phyloP scores from a whole-genome alignment of 2,797 vertebrate genomes.

The Salmo trutta region DNA sequence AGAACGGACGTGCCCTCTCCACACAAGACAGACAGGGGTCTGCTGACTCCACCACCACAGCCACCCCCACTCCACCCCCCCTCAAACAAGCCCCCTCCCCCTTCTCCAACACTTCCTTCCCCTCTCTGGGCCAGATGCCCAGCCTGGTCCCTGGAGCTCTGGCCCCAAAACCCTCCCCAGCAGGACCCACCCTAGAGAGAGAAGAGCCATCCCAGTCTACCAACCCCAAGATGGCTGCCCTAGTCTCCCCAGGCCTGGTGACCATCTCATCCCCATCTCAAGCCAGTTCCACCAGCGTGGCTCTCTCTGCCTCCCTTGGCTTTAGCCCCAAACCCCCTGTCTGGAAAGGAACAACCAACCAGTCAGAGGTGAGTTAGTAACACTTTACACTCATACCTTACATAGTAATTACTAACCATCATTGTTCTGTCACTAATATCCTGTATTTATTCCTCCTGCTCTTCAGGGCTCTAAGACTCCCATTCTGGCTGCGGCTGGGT shows the following conservation, averaged over 20 bases:
- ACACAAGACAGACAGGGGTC: slow-evolving; percentile 80
- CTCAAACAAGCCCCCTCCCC: slow-evolving; percentile 83
- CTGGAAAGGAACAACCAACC: slow-evolving; percentile 72
- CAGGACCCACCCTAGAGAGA: slow-evolving; percentile 73
- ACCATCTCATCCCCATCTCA: slow-evolving; percentile 82
- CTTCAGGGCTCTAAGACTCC: slow-evolving; percentile 81
- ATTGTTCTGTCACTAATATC: not conserved
- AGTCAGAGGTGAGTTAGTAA: slow-evolving; percentile 83
- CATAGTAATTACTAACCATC: not conserved
- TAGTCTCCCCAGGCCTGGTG: slow-evolving; percentile 79
- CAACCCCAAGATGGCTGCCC: slow-evolving; percentile 80
- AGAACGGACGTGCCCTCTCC: slow-evolving; percentile 88
- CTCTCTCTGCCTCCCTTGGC: slow-evolving; percentile 74
- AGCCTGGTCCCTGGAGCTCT: slow-evolving; percentile 75
- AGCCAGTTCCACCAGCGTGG: slow-evolving; percentile 75
- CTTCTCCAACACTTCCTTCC: slow-evolving; percentile 84
- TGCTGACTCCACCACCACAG: slow-evolving; percentile 68
- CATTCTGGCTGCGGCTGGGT: slow-evolving; percentile 70
- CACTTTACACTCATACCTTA: not conserved
- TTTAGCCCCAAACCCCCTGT: slow-evolving; percentile 79
- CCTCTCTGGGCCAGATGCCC: slow-evolving; percentile 82
- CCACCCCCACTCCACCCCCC: slow-evolving; percentile 76
- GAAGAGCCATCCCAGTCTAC: slow-evolving; percentile 72
- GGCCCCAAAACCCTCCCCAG: slow-evolving; percentile 68
- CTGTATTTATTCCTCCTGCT: slow-evolving; percentile 8